Evolutionary conservation across 2,797 vertebrate genomes (phyloP).

Genomic region (Girardinus metallicus): DNA sequence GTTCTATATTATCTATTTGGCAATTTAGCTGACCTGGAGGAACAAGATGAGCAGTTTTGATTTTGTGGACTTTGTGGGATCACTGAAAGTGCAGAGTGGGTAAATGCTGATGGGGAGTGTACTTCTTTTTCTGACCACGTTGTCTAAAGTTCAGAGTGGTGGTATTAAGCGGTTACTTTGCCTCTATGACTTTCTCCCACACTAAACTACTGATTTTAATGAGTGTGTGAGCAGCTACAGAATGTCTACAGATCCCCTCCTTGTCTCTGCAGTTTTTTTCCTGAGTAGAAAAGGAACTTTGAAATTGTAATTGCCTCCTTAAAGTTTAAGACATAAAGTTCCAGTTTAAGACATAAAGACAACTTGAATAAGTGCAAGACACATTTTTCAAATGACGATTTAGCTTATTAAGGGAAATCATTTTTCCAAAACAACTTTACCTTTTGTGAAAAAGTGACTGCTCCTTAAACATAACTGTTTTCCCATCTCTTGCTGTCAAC

Average conservation of each 20-base stretch:
- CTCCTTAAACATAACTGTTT: neutral
- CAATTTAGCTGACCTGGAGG: constrained; percentile 58
- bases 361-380: neutral
- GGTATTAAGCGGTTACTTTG: constrained; percentile 42
- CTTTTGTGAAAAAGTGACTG: neutral
- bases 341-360: neutral
- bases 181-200: constrained; percentile 12
- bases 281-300: neutral
- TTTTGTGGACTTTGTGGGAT: constrained; percentile 29
- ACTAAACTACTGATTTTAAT: neutral
- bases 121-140: constrained; percentile 29
- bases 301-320: neutral
- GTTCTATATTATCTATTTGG: constrained; percentile 47
- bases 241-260: neutral
- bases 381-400: neutral
- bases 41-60: constrained; percentile 45
- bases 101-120: constrained; percentile 11
- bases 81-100: constrained; percentile 30
- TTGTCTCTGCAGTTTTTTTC: neutral
- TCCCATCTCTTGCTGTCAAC: too few relatives aligned
- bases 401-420: neutral
- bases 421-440: neutral
- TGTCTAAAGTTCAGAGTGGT: constrained; percentile 21
- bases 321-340: neutral
- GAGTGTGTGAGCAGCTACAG: constrained; percentile 1